Conservation (phyloP, 2,888 invertebrate genomes). For the Latheticus oryzae region DNA sequence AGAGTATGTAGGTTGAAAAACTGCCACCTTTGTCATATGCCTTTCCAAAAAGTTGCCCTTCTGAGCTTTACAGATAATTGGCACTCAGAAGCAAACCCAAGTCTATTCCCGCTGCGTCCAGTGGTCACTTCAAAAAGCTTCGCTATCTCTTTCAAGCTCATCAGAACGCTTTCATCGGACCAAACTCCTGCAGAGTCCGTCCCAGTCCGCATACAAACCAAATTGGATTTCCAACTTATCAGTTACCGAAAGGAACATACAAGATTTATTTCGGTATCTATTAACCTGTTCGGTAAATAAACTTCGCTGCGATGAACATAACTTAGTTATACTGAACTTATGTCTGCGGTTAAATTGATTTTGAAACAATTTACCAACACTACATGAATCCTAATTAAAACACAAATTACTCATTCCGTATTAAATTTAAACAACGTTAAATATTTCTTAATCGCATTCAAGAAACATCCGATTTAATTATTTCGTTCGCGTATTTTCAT, state of each 20-base stretch:
- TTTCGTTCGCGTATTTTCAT: too few relatives aligned
- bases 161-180: slow-evolving; percentile 50
- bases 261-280: slow-evolving; percentile 29
- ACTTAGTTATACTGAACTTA: slow-evolving; percentile 14
- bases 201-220: slow-evolving; percentile 48
- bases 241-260: slow-evolving; percentile 40
- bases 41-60: slow-evolving; percentile 28
- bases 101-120: slow-evolving; percentile 44
- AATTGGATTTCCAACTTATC: slow-evolving; percentile 50
- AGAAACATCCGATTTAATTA: too few relatives aligned
- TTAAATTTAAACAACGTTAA: too few relatives aligned
- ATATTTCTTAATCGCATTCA: too few relatives aligned
- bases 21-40: slow-evolving; percentile 29
- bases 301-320: slow-evolving; percentile 35
- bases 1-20: too few relatives aligned
- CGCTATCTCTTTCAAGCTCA: slow-evolving; percentile 49
- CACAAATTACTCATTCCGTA: too few relatives aligned
- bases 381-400: slow-evolving; percentile 20
- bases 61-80: slow-evolving; percentile 41
- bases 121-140: slow-evolving; percentile 44
- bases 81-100: slow-evolving; percentile 34
- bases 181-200: slow-evolving; percentile 43
- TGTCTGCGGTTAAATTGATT: neutral
- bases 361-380: slow-evolving; percentile 15
- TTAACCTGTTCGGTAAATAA: slow-evolving; percentile 39